These are phyloP conservation scores for Cuniculus paca DNA, from an alignment of 2,797 vertebrate species.

Conservation along the genomic window DNA sequence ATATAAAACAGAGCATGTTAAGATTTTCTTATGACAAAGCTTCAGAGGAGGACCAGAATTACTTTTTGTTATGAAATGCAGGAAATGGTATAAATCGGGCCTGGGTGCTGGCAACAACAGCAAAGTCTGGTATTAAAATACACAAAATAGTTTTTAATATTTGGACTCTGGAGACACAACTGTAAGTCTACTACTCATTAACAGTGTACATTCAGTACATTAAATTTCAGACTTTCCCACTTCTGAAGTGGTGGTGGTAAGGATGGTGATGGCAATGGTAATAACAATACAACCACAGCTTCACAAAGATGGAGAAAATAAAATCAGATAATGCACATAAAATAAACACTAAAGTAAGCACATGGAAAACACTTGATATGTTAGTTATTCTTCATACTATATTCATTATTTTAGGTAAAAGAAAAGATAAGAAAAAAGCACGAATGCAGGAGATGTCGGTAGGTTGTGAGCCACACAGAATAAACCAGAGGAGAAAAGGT, in stretches of 20 bases:
- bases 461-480: not conserved
- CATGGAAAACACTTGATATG: not conserved
- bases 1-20: not conserved
- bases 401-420: constrained; percentile 4
- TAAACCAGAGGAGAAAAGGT: not conserved
- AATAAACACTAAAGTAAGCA: not conserved
- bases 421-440: not conserved
- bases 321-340: not conserved
- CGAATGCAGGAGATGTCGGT: not conserved
- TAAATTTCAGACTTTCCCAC: not conserved
- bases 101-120: not conserved
- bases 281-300: not conserved
- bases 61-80: not conserved
- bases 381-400: not conserved
- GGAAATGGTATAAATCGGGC: not conserved
- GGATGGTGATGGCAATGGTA: not conserved
- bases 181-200: not conserved
- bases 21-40: not conserved
- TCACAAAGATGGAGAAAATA: not conserved
- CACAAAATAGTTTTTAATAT: not conserved
- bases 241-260: not conserved
- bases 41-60: not conserved
- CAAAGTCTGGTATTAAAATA: not conserved
- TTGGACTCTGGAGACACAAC: not conserved
- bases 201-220: not conserved